Conservation (phyloP, 2,113 vertebrate species). For the Machaerirhynchus nigripectus region DNA sequence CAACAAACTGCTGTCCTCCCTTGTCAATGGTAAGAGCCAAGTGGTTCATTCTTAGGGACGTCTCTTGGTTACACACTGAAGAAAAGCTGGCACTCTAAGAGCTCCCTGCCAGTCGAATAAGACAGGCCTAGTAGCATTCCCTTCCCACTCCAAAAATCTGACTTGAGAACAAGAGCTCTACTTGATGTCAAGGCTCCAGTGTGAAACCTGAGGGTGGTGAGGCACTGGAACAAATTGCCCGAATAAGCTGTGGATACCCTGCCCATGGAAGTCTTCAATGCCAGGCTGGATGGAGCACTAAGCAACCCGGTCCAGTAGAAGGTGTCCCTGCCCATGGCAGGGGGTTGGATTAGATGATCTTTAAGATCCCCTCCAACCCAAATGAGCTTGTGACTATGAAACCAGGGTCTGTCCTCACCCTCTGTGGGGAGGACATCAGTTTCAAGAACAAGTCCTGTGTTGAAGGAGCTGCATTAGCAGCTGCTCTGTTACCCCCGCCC, state of each 20-base stretch:
- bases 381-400: not conserved
- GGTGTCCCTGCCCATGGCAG: not conserved
- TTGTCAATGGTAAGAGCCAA: not conserved
- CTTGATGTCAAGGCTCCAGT: not conserved
- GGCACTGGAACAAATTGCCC: not conserved
- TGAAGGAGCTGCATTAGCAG: not conserved
- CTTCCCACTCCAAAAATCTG: not conserved
- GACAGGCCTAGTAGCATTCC: not conserved
- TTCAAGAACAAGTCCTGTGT: not conserved
- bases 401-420: not conserved
- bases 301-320: not conserved
- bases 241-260: fast-evolving
- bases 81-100: not conserved
- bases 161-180: not conserved
- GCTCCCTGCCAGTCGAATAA: too few relatives aligned
- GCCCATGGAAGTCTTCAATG: not conserved
- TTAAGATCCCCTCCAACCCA: not conserved
- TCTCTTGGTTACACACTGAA: not conserved
- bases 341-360: not conserved
- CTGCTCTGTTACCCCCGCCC: not conserved
- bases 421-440: not conserved
- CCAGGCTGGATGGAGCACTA: not conserved
- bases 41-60: not conserved
- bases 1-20: not conserved
- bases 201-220: not conserved